These are phyloP conservation scores for Phataginus tricuspis DNA, from an alignment of 2,797 vertebrate species.

Conservation along the genomic window DNA sequence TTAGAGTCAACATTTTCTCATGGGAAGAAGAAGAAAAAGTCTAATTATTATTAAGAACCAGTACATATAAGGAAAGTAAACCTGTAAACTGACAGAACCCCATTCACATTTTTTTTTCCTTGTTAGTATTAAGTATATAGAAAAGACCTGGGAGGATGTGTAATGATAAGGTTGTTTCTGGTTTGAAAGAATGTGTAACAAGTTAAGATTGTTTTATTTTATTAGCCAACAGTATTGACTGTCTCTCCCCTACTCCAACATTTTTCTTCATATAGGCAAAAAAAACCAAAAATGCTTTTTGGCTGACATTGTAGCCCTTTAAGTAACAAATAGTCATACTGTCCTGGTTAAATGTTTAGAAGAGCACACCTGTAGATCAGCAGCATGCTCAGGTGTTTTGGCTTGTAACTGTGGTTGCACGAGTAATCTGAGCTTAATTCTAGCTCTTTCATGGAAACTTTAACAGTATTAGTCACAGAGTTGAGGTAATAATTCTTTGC, in stretches of 20 bases:
- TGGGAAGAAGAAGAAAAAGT: not conserved
- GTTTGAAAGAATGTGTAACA: not conserved
- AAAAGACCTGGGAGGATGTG: not conserved
- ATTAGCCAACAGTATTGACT: not conserved
- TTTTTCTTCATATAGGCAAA: not conserved
- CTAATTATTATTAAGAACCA: not conserved
- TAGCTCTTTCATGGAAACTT: slow-evolving; percentile 50
- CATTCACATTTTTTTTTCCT: not conserved
- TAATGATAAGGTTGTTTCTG: not conserved
- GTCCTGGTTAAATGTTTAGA: not conserved
- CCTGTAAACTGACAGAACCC: not conserved
- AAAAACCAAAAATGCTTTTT: not conserved
- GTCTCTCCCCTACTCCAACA: not conserved
- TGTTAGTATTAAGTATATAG: not conserved
- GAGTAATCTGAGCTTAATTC: slow-evolving; percentile 5
- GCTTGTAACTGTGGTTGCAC: not conserved
- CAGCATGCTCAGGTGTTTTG: not conserved
- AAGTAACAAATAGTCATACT: not conserved
- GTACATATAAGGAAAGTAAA: not conserved
- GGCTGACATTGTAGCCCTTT: not conserved
- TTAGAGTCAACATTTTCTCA: slow-evolving; percentile 1
- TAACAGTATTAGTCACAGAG: slow-evolving; percentile 20
- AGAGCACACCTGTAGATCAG: not conserved
- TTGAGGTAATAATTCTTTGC: slow-evolving; percentile 28
- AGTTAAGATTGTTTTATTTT: not conserved